A percentile compares a stretch with the other conserved stretches of the same genome.
These are phyloP conservation scores for Hypena proboscidalis DNA, from an alignment of 2,888 invertebrate genomes.

Conservation along the genomic window DNA sequence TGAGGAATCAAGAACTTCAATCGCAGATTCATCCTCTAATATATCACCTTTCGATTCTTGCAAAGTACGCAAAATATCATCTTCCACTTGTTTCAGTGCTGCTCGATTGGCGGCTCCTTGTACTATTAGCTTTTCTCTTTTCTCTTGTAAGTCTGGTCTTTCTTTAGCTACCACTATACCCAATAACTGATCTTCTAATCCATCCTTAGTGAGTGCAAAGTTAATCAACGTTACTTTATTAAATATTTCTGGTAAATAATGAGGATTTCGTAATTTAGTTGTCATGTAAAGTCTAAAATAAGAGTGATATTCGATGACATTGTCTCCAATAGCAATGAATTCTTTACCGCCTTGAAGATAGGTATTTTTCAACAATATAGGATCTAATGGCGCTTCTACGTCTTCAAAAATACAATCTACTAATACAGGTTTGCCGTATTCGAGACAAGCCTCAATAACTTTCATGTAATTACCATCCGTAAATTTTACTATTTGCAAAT, in stretches of 20 bases:
- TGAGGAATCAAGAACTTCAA: conserved; percentile 94
- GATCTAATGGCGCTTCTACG: conserved; percentile 91
- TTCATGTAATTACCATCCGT: conserved; percentile 91
- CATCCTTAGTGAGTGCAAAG: conserved; percentile 93
- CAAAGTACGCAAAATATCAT: conserved; percentile 93
- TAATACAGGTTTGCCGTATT: conserved; percentile 91
- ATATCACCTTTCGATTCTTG: conserved; percentile 94
- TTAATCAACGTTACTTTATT: conserved; percentile 94
- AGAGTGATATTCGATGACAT: conserved; percentile 90
- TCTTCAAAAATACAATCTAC: conserved; percentile 92
- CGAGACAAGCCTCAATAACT: conserved; percentile 89
- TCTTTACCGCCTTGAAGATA: conserved; percentile 90
- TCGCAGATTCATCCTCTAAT: conserved; percentile 95
- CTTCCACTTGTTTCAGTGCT: conserved; percentile 93
- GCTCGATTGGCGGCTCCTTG: conserved; percentile 92
- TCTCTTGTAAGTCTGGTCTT: conserved; percentile 92
- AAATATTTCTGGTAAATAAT: conserved; percentile 93
- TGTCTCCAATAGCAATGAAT: conserved; percentile 92
- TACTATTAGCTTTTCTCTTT: conserved; percentile 91
- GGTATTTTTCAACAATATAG: conserved; percentile 90
- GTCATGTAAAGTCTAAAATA: conserved; percentile 93
- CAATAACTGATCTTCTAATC: conserved; percentile 92
- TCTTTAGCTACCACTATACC: conserved; percentile 95
- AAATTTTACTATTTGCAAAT: conserved; percentile 89
- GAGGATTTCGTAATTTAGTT: conserved; percentile 93